phyloP scores from a whole-genome alignment of 2,888 invertebrate genomes.

The Anorthoa munda region DNA sequence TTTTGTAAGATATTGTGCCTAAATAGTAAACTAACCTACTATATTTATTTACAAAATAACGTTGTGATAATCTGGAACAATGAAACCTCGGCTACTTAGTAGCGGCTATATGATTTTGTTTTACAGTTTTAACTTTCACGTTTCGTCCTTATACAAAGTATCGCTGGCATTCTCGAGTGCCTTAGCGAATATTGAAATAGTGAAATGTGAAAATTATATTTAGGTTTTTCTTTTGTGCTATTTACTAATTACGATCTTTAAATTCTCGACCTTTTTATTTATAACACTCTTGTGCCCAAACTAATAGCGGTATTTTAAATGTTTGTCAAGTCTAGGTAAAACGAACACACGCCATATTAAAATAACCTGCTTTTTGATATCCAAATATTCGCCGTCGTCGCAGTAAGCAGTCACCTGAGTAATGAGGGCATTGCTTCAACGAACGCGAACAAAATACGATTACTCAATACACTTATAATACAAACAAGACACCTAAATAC shows the following conservation, averaged over 20 bases:
- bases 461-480: conserved; percentile 46
- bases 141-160: conserved; percentile 17
- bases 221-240: conserved; percentile 3
- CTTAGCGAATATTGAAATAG: conserved; percentile 29
- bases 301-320: conserved; percentile 10
- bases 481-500: conserved; percentile 34
- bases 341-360: conserved; percentile 9
- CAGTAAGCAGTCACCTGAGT: conserved; percentile 28
- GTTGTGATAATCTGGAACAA: conserved; percentile 18
- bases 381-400: conserved; percentile 21
- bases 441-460: conserved; percentile 51
- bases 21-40: background rate
- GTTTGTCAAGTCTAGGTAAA: conserved; percentile 1
- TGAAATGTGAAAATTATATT: conserved; percentile 22
- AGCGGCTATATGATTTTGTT: conserved; percentile 38
- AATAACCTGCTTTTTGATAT: conserved; percentile 41
- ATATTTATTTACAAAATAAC: conserved; percentile 15
- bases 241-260: conserved; percentile 6
- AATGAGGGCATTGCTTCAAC: conserved; percentile 58
- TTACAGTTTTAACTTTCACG: conserved; percentile 56
- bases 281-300: background rate
- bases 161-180: conserved; percentile 20
- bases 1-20: background rate
- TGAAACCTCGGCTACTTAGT: conserved; percentile 13
- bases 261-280: background rate